Evolutionary conservation across 2,113 vertebrate genomes (phyloP), one percentile per base, ranked within the genome.

Genomic region (Hoplias malabaricus): DNA sequence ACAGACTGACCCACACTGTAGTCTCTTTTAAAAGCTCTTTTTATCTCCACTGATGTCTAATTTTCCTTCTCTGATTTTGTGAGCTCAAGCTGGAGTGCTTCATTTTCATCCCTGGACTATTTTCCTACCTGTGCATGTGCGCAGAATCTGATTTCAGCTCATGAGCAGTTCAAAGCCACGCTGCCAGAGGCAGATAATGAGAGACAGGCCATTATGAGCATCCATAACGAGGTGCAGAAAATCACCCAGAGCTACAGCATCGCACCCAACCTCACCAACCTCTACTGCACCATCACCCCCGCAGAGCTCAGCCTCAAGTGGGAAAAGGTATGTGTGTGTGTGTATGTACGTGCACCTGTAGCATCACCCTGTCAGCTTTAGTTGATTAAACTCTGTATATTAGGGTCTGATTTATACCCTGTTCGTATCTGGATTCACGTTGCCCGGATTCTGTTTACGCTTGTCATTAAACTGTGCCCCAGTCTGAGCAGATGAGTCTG

Each of bases 161-260:
- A 96, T 0, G 94, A 95, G 86, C 94, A 96, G 77, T 96, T 96
- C 86, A 96, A 96, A 90, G 90, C 92, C 38, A 96, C 95, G 0
- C 81, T 96, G 69, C 93, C 94, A 0, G 95, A 96, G 83, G 95
- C 95, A 0, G 95, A 96, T 1, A 88, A 90, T 5, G 95, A 96
- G 82, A 91, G 93, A 42, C 94, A 96, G 87, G 93, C 95, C 81
- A 95, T 96, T 72, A 63, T 95, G 40, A 94, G 93, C 65, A 94
- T 96, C 82, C 90, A 93, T 80, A 95, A 90, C 0, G 95, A 96
- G 88, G 93, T 96, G 66, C 94, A 95, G 85, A 96, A 96, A 87
- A 95, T 96, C 68, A 89, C 92, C 69, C 94, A 95, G 86, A 95
- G 93, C 73, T 96, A 96, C 77, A 92, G 21, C 82, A 93, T 96